Conservation (phyloP, 2,888 invertebrate species). For the Nemapogon koenigi region DNA sequence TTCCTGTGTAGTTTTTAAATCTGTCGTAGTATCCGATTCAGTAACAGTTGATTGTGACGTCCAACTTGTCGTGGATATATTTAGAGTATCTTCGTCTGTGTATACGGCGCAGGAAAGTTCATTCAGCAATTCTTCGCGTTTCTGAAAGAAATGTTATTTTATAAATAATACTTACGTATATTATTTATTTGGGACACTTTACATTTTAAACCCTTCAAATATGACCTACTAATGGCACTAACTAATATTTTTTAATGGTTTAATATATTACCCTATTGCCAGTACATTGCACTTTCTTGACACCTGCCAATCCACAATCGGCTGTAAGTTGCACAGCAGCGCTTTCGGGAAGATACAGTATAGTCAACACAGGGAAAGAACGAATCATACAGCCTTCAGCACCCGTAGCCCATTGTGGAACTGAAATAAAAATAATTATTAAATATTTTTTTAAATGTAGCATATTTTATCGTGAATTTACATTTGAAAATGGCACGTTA, state of each 20-base stretch:
- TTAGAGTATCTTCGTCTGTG: constrained; percentile 30
- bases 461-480: background rate
- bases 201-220: no score
- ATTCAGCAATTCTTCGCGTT: constrained; percentile 66
- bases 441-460: background rate
- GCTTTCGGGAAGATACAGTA: constrained; percentile 78
- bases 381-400: constrained; percentile 73
- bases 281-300: constrained; percentile 75
- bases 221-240: no score
- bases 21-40: constrained; percentile 24
- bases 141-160: constrained; percentile 34
- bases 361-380: constrained; percentile 75
- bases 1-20: constrained; percentile 29
- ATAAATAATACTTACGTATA: no score
- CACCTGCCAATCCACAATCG: constrained; percentile 77
- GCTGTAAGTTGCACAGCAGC: constrained; percentile 77
- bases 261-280: constrained; percentile 68
- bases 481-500: background rate
- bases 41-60: constrained; percentile 1
- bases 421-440: constrained; percentile 40
- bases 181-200: no score
- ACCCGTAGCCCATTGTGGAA: constrained; percentile 77
- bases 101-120: constrained; percentile 66
- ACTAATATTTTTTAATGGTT: background rate
- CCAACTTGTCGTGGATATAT: constrained; percentile 22